Evolutionary conservation across 2,797 vertebrate genomes (phyloP).

Genomic region (Sebastes taczanowskii): DNA sequence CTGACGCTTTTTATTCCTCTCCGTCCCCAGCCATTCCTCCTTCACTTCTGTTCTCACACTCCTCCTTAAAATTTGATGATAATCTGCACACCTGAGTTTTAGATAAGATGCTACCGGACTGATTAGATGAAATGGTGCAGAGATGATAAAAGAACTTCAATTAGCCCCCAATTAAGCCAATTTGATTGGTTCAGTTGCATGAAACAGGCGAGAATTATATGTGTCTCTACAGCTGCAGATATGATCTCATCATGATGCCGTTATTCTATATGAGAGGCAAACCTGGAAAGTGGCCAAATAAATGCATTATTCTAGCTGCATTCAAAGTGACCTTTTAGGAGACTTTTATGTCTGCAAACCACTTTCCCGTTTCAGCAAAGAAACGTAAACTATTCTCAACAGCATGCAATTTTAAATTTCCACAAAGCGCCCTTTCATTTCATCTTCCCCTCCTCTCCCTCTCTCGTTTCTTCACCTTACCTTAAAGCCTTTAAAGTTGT

Average conservation of each 20-base stretch:
- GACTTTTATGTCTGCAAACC: neutral
- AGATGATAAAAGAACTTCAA: conserved; percentile 21
- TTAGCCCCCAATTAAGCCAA: conserved; percentile 13
- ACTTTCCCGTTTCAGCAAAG: conserved; percentile 14
- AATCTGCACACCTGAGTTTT: conserved; percentile 30
- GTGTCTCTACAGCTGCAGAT: neutral
- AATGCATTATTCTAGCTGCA: neutral
- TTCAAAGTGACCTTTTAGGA: conserved; percentile 32
- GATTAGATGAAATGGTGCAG: conserved; percentile 13
- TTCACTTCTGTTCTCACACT: neutral
- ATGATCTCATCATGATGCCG: neutral
- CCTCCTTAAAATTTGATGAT: conserved; percentile 15
- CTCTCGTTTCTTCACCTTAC: conserved; percentile 20
- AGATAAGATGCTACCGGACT: neutral
- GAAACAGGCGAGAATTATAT: neutral
- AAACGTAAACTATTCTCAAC: conserved; percentile 11
- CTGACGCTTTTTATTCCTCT: conserved; percentile 22
- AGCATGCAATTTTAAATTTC: conserved; percentile 3
- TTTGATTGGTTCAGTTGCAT: conserved; percentile 9
- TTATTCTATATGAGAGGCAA: neutral
- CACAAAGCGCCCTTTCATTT: conserved; percentile 14
- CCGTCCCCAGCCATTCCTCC: neutral
- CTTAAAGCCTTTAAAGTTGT: conserved; percentile 44
- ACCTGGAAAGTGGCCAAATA: conserved; percentile 6
- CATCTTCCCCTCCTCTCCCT: neutral